These are phyloP conservation scores for Stramonita haemastoma DNA, from an alignment of 2,888 invertebrate species.

Conservation along the genomic window DNA sequence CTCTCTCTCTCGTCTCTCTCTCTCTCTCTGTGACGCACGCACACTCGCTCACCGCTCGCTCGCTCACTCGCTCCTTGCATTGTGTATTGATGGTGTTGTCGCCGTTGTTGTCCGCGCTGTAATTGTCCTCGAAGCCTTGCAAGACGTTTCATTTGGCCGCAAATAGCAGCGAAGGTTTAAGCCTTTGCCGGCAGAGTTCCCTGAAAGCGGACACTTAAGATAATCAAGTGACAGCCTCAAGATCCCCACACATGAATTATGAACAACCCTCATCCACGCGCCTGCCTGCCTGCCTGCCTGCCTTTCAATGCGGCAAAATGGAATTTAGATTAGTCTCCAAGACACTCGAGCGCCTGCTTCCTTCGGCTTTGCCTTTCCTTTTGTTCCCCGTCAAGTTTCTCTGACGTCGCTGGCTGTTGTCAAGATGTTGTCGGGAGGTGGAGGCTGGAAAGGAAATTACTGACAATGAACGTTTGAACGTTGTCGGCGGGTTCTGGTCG, in stretches of 20 bases:
- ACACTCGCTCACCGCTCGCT: no score
- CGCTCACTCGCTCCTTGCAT: no score
- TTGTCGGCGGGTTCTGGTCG: neutral
- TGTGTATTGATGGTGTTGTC: no score
- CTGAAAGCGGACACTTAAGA: conserved; percentile 34
- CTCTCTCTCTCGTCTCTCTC: neutral
- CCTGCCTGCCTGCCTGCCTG: neutral
- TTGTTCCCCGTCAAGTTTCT: conserved; percentile 4
- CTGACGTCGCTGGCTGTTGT: conserved; percentile 16
- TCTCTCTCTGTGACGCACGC: neutral
- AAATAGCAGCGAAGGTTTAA: neutral
- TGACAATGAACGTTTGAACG: conserved; percentile 21
- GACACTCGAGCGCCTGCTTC: conserved; percentile 29
- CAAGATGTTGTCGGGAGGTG: conserved; percentile 10
- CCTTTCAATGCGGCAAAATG: conserved; percentile 28
- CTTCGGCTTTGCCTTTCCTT: conserved; percentile 29
- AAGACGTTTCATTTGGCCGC: conserved; percentile 9
- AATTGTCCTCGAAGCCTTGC: neutral
- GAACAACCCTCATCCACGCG: conserved; percentile 32
- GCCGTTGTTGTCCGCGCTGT: no score
- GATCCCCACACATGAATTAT: conserved; percentile 37
- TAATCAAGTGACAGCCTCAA: conserved; percentile 35
- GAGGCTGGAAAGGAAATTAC: conserved; percentile 25
- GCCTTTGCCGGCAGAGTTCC: neutral
- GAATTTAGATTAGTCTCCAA: conserved; percentile 36